phyloP scores from a whole-genome alignment of 2,113 vertebrate species.

The Hippolais icterina region DNA sequence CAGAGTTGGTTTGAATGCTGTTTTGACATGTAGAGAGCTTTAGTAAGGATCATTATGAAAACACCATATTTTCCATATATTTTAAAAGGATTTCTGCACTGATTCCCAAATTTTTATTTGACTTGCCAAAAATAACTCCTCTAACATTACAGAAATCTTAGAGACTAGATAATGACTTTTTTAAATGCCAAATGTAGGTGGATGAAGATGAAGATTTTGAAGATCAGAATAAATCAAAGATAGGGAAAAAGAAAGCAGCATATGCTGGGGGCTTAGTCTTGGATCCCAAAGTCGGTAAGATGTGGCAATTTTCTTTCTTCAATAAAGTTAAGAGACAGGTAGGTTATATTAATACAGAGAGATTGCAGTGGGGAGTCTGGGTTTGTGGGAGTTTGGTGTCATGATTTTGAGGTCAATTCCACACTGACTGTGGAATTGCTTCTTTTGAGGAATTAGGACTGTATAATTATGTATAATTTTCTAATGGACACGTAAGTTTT shows the following conservation, averaged over 20 bases:
- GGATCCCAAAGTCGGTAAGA: slow-evolving; percentile 98
- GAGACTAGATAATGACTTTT: slow-evolving; percentile 47
- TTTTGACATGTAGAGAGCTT: background rate
- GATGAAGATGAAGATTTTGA: slow-evolving; percentile 88
- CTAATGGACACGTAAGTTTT: slow-evolving; percentile 58
- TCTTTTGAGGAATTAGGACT: background rate
- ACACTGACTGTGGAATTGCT: background rate
- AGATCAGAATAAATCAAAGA: slow-evolving; percentile 81
- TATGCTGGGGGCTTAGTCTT: slow-evolving; percentile 96
- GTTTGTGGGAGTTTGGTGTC: background rate
- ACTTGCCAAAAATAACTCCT: slow-evolving; percentile 41
- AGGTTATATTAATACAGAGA: background rate
- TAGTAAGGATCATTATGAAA: background rate
- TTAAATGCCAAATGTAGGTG: slow-evolving; percentile 69
- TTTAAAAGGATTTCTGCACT: background rate
- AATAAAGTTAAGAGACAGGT: background rate
- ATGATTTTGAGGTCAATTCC: background rate
- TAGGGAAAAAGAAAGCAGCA: slow-evolving; percentile 90
- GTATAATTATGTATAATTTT: background rate
- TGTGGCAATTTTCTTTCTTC: background rate
- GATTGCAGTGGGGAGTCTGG: background rate
- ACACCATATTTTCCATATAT: background rate
- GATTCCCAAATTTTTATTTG: background rate
- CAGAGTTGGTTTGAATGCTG: background rate
- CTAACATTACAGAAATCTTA: background rate